phyloP scores from a whole-genome alignment of 2,888 invertebrate species.

The Rhamnusium bicolor region DNA sequence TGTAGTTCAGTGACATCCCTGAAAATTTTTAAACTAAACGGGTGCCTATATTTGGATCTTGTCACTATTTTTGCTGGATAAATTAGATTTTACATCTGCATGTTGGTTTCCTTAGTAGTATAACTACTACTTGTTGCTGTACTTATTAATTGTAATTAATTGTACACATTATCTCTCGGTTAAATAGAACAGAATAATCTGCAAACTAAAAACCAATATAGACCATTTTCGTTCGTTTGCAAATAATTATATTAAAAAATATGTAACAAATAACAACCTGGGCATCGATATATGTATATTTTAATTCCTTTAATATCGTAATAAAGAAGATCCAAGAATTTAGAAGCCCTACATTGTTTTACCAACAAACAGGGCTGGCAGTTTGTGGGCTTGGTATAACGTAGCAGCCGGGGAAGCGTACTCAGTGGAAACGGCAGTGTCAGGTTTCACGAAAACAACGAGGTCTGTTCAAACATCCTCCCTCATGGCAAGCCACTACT shows the following conservation, averaged over 20 bases:
- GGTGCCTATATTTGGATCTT: no score
- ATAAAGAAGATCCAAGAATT: conserved; percentile 19
- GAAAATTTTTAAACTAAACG: no score
- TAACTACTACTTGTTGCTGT: no score
- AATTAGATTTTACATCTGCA: no score
- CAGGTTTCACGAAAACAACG: conserved; percentile 59
- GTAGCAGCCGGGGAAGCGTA: conserved; percentile 45
- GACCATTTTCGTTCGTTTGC: no score
- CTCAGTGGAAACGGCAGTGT: conserved; percentile 50
- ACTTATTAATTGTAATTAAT: no score
- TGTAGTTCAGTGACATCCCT: no score
- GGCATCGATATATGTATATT: background rate
- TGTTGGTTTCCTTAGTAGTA: no score
- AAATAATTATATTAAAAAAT: background rate
- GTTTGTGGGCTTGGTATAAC: conserved; percentile 32
- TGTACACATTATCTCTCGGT: no score
- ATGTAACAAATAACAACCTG: background rate
- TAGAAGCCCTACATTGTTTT: conserved; percentile 41
- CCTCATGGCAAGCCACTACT: conserved; percentile 24
- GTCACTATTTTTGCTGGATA: no score
- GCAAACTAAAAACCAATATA: no score
- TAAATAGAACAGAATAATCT: no score
- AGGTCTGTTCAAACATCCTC: conserved; percentile 52
- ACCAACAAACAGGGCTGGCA: conserved; percentile 39
- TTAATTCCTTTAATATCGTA: conserved; percentile 28